These are phyloP conservation scores for Lethenteron reissneri DNA, from an alignment of 2,113 vertebrate genomes.

Conservation along the genomic window DNA sequence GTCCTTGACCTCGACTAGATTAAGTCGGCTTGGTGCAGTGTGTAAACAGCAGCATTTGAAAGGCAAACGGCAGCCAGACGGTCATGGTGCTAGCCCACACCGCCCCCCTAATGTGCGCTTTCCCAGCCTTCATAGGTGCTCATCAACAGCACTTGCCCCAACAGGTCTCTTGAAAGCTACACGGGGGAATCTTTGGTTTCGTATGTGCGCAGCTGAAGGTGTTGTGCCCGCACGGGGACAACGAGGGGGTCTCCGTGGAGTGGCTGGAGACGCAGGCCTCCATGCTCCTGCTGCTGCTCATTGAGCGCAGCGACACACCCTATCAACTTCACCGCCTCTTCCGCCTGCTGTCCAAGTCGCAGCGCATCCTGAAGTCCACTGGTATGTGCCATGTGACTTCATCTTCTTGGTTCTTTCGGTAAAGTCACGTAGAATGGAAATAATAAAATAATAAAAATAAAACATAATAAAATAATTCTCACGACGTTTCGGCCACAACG, in stretches of 20 bases:
- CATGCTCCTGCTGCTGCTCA: slow-evolving; percentile 37
- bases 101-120: background rate
- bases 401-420: too few relatives aligned
- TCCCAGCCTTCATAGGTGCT: background rate
- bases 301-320: slow-evolving; percentile 42
- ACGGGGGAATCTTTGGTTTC: too few relatives aligned
- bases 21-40: too few relatives aligned
- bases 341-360: slow-evolving; percentile 36
- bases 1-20: too few relatives aligned
- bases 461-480: too few relatives aligned
- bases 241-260: slow-evolving; percentile 18
- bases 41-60: background rate
- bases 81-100: too few relatives aligned
- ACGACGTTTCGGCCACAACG: too few relatives aligned
- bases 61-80: background rate
- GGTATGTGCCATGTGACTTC: slow-evolving; percentile 35
- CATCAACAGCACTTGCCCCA: too few relatives aligned
- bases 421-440: too few relatives aligned
- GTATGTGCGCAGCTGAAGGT: slow-evolving; percentile 25
- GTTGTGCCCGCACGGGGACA: background rate
- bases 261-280: slow-evolving; percentile 51
- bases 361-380: slow-evolving; percentile 27
- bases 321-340: slow-evolving; percentile 51
- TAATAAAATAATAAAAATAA: too few relatives aligned
- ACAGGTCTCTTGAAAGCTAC: too few relatives aligned